phyloP scores from a whole-genome alignment of 1,140 invertebrate species.

The Papilio glaucus region DNA sequence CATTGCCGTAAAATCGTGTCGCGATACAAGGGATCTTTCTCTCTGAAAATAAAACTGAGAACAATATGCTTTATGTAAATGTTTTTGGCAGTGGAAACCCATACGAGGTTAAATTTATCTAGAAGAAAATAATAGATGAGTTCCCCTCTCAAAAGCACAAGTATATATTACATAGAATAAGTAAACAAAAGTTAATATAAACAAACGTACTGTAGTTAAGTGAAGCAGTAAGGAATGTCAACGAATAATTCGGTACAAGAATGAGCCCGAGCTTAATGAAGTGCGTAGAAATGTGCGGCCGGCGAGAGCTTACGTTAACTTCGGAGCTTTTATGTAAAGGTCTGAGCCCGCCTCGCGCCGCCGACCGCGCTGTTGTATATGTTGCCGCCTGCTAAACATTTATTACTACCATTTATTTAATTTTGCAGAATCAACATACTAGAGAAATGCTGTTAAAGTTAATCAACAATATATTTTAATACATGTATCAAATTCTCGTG shows the following conservation, averaged over 20 bases:
- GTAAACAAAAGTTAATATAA: background rate
- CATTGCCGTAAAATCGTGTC: no score
- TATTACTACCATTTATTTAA: background rate
- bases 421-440: background rate
- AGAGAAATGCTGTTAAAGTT: background rate
- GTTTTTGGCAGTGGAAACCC: no score
- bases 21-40: no score
- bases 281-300: background rate
- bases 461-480: no score
- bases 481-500: no score
- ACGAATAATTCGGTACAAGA: slow-evolving; percentile 19
- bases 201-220: background rate
- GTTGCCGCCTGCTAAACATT: background rate
- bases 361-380: background rate
- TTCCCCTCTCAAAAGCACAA: no score
- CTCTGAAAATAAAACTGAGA: no score
- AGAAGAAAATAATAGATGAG: no score
- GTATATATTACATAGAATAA: background rate
- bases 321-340: slow-evolving; percentile 4
- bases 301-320: background rate
- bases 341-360: background rate
- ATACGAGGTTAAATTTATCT: no score
- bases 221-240: background rate
- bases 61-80: no score
- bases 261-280: slow-evolving; percentile 11